Evolutionary conservation across 2,797 vertebrate species (phyloP), one percentile per base, ranked within the genome.

Genomic region (Sphenopsis melanotis): DNA sequence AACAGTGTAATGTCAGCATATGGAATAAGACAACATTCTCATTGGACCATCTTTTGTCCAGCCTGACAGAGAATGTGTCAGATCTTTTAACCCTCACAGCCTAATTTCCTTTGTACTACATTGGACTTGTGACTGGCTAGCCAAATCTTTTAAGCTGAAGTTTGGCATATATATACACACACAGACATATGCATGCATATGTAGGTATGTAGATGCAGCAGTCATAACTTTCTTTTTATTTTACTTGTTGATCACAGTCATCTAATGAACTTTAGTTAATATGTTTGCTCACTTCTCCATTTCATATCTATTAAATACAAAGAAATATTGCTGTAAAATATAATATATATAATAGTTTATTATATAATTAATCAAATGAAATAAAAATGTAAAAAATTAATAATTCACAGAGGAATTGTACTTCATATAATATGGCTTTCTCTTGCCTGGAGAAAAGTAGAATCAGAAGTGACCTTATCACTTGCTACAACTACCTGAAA

Each of bases 1-100:
- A 82, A 10, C 5, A 44, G 8, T 46, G 44, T 41, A 52, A 74
- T 21, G 17, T 15, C 74, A 46, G 13, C 0, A 0, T 47, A 23
- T 16, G 44, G 23, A 63, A 53, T 64, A 65, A 63, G 24, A 68
- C 0, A 3, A 24, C 7, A 59, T 11, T 42, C 29, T 80, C 24
- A 37, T 2, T 17, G 12, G 15, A 74, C 23, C 29, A 6, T 30
- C 36, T 86, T 85, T 68, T 76, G 34, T 56, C 27, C 65, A 89
- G 34, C n/a, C 39, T 69, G 29, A 47, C 52, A 60, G 55, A 91
- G 30, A 68, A 71, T 0, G 1, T 70, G 6, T 61, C 24, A 42
- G 6, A 39, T 21, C 29, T 42, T 83, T 83, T 64, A 26, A 5
- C 13, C 7, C 7, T 75, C 23, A 41, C 2, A 0, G 5, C 17